A percentile compares a stretch with the other conserved stretches of the same genome.
Evolutionary conservation across 2,888 invertebrate genomes (phyloP).

Genomic region (Zhengitettix transpicula): DNA sequence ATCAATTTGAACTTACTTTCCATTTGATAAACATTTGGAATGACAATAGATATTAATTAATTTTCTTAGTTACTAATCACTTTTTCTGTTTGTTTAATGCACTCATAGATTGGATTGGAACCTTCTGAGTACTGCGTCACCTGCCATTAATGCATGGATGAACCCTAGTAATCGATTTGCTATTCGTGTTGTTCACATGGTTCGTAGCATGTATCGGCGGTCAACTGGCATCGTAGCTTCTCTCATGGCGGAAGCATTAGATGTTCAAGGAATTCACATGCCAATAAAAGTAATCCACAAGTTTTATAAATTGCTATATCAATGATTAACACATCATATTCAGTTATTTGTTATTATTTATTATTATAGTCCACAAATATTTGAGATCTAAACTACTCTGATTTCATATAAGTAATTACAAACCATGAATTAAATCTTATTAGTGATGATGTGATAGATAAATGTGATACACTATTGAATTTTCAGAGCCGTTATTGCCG

Average conservation of each 20-base stretch:
- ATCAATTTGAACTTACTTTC: no score
- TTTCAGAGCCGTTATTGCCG: conserved; percentile 76
- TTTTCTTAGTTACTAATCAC: background rate
- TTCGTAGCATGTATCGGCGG: conserved; percentile 60
- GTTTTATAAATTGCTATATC: background rate
- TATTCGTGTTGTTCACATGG: conserved; percentile 64
- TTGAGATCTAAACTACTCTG: no score
- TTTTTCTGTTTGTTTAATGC: background rate
- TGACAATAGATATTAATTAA: no score
- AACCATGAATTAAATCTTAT: no score
- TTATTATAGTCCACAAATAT: no score
- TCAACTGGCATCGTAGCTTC: conserved; percentile 81
- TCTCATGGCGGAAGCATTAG: conserved; percentile 87
- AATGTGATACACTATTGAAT: no score
- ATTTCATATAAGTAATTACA: no score
- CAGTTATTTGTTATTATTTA: no score
- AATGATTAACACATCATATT: no score
- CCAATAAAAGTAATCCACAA: conserved; percentile 48
- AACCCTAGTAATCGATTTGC: conserved; percentile 86
- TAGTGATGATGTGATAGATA: no score
- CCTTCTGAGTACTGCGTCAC: conserved; percentile 84
- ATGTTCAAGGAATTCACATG: conserved; percentile 68
- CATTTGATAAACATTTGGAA: background rate
- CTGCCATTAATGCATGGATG: conserved; percentile 96
- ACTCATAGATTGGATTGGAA: conserved; percentile 77